These are phyloP conservation scores for Hylomyscus alleni DNA, from an alignment of 2,797 vertebrate genomes.

Conservation along the genomic window DNA sequence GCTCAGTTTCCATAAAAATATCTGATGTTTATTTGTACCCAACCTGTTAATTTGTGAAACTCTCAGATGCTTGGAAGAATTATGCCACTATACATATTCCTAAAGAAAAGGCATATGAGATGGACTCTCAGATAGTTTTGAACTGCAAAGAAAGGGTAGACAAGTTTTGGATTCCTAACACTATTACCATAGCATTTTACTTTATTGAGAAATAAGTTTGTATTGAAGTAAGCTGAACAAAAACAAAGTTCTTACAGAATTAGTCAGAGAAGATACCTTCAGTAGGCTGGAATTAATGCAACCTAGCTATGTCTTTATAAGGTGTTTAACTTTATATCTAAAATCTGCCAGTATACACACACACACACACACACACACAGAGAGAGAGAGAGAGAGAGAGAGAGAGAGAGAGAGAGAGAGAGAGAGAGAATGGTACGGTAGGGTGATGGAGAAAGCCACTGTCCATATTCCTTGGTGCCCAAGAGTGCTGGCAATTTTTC, in stretches of 20 bases:
- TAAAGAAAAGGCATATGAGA: not conserved
- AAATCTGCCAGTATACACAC: not conserved
- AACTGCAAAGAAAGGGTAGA: not conserved
- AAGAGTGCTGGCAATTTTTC: not conserved
- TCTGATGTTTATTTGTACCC: not conserved
- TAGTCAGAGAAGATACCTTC: not conserved
- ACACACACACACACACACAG: not conserved
- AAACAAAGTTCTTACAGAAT: not conserved
- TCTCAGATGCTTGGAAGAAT: not conserved
- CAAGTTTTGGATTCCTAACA: not conserved
- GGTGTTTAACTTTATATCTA: not conserved
- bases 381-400: too few species aligned
- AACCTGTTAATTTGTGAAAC: not conserved
- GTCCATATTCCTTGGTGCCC: not conserved
- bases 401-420: too few species aligned
- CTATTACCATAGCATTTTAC: not conserved
- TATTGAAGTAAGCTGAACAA: not conserved
- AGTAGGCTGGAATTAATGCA: not conserved
- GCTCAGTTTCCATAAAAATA: conserved; percentile 29
- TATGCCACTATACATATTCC: not conserved
- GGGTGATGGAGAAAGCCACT: not conserved
- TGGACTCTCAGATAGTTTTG: not conserved
- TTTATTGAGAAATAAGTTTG: not conserved
- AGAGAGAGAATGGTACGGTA: not conserved
- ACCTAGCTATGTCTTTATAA: not conserved